Percentiles rank a stretch among this genome's conserved stretches.
These are phyloP conservation scores for Osedax frankpressi DNA, from an alignment of 2,888 invertebrate species.

Conservation along the genomic window DNA sequence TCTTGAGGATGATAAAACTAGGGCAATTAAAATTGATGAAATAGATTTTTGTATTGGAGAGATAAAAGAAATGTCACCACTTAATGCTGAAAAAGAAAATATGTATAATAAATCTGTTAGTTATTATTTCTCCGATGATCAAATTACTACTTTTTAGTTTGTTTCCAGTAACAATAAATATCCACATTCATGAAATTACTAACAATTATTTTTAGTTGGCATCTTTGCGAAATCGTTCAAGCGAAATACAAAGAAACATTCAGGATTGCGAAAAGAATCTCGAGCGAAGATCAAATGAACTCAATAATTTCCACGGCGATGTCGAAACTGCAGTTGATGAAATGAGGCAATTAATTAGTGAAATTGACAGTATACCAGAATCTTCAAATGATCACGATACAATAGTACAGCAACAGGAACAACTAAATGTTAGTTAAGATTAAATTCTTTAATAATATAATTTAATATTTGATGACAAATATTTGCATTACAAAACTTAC, in stretches of 20 bases:
- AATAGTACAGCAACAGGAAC: slow-evolving; percentile 69
- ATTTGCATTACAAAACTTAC: too few species aligned
- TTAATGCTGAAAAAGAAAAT: background rate
- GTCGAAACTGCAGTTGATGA: background rate
- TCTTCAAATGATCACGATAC: slow-evolving; percentile 75
- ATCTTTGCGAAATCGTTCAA: too few species aligned
- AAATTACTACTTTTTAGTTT: too few species aligned
- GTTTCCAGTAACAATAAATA: too few species aligned
- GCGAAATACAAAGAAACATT: too few species aligned
- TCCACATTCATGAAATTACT: too few species aligned
- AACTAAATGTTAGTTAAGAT: slow-evolving; percentile 55
- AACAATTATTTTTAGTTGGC: too few species aligned
- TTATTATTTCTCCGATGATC: too few species aligned
- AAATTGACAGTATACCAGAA: slow-evolving; percentile 70
- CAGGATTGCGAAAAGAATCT: too few species aligned
- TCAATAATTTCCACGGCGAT: background rate
- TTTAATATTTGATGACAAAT: too few species aligned
- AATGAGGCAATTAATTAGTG: slow-evolving; percentile 58
- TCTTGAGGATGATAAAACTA: background rate
- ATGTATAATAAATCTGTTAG: background rate
- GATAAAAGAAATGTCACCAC: background rate
- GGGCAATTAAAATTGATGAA: background rate
- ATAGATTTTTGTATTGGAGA: background rate
- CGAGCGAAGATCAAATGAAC: background rate
- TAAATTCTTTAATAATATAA: too few species aligned